Base-by-base conservation (phyloP, 2,797 vertebrate genomes). In the Hemibagrus guttatus region DNA sequence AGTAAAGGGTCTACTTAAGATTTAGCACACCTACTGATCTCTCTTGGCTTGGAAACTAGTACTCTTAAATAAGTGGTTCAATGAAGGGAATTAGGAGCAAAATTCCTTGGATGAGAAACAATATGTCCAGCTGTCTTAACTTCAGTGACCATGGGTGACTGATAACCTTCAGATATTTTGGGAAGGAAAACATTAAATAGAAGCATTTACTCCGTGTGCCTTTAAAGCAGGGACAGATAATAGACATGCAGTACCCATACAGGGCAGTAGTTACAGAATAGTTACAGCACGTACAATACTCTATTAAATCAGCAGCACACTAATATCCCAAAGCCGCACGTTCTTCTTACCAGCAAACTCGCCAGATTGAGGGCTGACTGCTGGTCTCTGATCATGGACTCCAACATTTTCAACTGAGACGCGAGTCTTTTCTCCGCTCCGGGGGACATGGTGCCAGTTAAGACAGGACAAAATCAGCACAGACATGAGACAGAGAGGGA, bases 371-470 rank as follows among this genome's bases (percentile, higher is more conserved):
- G 87, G 0, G 91, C 89, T 54, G 95, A 95, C 87, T 91, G 89
- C 0, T 93, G 95, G 79, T 93, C 93, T 89, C 87, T 95, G 90
- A 96, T 92, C 75, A 95, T 89, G 31, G 91, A 63, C 88, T 95
- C 95, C 93, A 96, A 93, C 91, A 90, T 92, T 87, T 88, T 90
- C 52, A 96, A 84, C 86, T 93, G 94, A 93, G 89, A 93, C 1
- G 95, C 95, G 88, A 94, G 74, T 87, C 93, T 92, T 91, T 91
- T 92, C 92, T 95, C 95, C 72, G 94, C 94, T 91, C 94, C 95
- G 13, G 90, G 91, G 92, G 96, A 95, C 92, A 84, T 92, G 42
- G 84, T 91, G 4, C n/a, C 90, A 64, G 56, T 12, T 9, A 59
- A 49, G 71, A 35, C 39, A 35, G 12, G 90, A 13, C 89, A 90